These are phyloP conservation scores for Archaeoteleia sp. DNA, from an alignment of 2,888 invertebrate genomes.

Conservation along the genomic window DNA sequence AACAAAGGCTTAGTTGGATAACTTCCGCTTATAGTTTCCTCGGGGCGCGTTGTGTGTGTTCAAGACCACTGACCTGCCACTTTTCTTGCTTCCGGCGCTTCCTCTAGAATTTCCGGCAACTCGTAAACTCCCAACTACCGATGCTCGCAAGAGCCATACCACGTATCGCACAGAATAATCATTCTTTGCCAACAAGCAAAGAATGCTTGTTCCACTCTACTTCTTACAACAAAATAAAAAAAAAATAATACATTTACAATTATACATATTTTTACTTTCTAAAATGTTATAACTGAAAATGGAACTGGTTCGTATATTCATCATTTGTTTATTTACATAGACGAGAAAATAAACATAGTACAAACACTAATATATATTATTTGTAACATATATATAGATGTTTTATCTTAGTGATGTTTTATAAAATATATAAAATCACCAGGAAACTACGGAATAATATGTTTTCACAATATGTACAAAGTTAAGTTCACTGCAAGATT, in stretches of 20 bases:
- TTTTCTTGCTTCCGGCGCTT: slow-evolving; percentile 32
- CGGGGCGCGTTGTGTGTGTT: slow-evolving; percentile 13
- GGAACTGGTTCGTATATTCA: no score
- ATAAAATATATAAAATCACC: neutral
- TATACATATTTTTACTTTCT: neutral
- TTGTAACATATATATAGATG: neutral
- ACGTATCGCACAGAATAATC: neutral
- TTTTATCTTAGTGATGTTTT: neutral
- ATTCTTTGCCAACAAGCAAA: neutral
- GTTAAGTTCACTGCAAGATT: no score
- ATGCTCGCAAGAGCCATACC: slow-evolving; percentile 1
- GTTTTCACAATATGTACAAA: no score
- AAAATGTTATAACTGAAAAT: no score
- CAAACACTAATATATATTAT: neutral
- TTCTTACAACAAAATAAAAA: no score
- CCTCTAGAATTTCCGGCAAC: slow-evolving; percentile 23
- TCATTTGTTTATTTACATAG: neutral
- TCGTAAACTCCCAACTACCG: slow-evolving; percentile 23
- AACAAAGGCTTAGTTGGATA: slow-evolving; percentile 33
- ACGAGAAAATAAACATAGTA: slow-evolving; percentile 1
- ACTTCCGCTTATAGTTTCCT: slow-evolving; percentile 24
- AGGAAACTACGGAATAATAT: no score
- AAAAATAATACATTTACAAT: no score
- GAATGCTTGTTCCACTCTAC: no score
- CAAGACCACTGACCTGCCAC: slow-evolving; percentile 22